Conservation (phyloP, 92 coral and sea anemone species). For the Muricea muricata region DNA sequence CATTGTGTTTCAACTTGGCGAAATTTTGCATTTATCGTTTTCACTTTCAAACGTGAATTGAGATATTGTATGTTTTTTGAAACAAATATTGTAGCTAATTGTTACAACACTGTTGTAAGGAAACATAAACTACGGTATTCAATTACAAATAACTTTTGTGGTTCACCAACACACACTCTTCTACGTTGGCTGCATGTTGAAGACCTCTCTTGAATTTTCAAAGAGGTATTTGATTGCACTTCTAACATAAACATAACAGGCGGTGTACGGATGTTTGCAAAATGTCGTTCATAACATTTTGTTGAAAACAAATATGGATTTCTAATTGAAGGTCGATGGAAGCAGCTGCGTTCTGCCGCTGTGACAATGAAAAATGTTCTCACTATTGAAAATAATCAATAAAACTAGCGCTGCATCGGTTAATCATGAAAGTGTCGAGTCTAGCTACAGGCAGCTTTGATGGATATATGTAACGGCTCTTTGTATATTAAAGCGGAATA, state of each 20-base stretch:
- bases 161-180: background rate
- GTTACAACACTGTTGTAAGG: background rate
- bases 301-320: background rate
- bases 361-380: slow-evolving; percentile 2
- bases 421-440: background rate
- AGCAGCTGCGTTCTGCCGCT: slow-evolving; percentile 12
- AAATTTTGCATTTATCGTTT: background rate
- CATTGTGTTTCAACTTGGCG: background rate
- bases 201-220: background rate
- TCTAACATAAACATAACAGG: background rate
- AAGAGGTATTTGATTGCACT: background rate
- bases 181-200: background rate
- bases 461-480: background rate
- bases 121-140: background rate
- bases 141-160: background rate
- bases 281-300: slow-evolving; percentile 10
- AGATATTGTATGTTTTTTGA: background rate
- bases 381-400: background rate
- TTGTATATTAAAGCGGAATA: background rate
- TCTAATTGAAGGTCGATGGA: background rate
- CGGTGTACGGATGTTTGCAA: slow-evolving; percentile 18
- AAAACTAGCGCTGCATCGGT: background rate
- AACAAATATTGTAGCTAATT: background rate
- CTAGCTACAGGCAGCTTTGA: background rate
- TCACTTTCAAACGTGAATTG: background rate